Evolutionary conservation across 2,888 invertebrate species (phyloP).

Genomic region (Aspidiotus destructor): DNA sequence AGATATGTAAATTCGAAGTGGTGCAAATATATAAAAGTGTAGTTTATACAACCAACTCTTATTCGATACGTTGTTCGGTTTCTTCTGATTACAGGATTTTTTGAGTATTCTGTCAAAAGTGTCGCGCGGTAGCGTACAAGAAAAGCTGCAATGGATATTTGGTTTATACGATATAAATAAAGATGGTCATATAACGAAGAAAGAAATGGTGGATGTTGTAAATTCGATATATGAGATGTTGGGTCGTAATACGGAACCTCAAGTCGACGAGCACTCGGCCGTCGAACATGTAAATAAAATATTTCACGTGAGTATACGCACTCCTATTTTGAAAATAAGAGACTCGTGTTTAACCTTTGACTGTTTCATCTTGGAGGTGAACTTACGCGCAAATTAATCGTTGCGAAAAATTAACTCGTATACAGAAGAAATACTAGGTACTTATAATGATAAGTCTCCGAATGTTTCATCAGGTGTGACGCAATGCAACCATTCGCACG

Average conservation of each 20-base stretch:
- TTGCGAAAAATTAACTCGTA: too few species aligned
- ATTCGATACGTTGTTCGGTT: not conserved
- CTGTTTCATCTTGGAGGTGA: too few species aligned
- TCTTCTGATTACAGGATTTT: slow-evolving; percentile 57
- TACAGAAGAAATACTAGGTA: too few species aligned
- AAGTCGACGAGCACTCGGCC: slow-evolving; percentile 60
- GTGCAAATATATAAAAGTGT: too few species aligned
- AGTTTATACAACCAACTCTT: too few species aligned
- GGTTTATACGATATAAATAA: slow-evolving; percentile 77
- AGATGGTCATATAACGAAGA: slow-evolving; percentile 72
- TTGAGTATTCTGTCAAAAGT: slow-evolving; percentile 72
- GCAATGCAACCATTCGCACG: too few species aligned
- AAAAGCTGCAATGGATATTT: slow-evolving; percentile 82
- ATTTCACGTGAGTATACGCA: slow-evolving; percentile 60
- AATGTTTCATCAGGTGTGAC: too few species aligned
- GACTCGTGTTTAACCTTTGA: not conserved
- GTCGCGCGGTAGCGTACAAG: slow-evolving; percentile 70
- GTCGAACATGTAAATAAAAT: slow-evolving; percentile 76
- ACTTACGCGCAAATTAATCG: too few species aligned
- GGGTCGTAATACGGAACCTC: slow-evolving; percentile 66
- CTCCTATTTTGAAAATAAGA: not conserved
- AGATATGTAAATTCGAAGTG: too few species aligned
- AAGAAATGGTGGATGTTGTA: slow-evolving; percentile 75
- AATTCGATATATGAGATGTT: slow-evolving; percentile 78
- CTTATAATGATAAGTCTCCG: too few species aligned